Base-by-base conservation (phyloP, 2,113 vertebrate species). In the Falcunculus frontatus region DNA sequence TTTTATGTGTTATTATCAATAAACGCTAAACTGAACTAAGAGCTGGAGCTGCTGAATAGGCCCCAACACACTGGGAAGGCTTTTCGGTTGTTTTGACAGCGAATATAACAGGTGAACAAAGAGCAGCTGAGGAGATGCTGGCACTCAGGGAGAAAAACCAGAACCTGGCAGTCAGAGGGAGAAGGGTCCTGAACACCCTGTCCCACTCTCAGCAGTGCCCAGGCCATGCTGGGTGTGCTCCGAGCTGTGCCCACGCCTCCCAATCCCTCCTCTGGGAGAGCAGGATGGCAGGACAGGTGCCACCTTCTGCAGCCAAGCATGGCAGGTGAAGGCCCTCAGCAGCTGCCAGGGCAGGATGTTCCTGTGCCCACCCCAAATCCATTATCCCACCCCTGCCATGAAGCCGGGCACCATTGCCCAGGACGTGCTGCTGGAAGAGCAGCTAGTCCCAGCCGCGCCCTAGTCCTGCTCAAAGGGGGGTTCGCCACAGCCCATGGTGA, bases 401-500 rank as follows among this genome's bases (percentile, higher is more conserved):
- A 46, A 33, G 32, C 25, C 0, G 0, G 16, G 52, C 32, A 56
- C 97, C 96, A 99, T 98, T 98, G 96, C 72, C 44, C 0, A 2
- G 30, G 18, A 19, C 20, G 57, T 55, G 49, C 83, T 56, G 52
- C 62, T 65, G 60, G 26, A 42, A 44, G 62, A 27, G 63, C 14
- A 77, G 44, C 62, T 13, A 46, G 11, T 26, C 46, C 44, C 73
- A 68, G 44, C 35, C 42, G 5, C 2, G 32, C 26, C 46, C 37
- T 3, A 6, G 21, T 52, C 6, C 37, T 32, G 72, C 53, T 52
- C 72, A 11, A 26, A 42, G 13, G 7, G 7, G 18, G 20, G 10
- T 4, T 39, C 35, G 25, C 26, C 35, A 13, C 20, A 30, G 37
- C 99, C 52, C 47, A 98, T 96, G 56, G 98, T 98, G 1, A 98